Evolutionary conservation across 2,113 vertebrate species (phyloP).

Genomic region (Pangasianodon hypophthalmus): DNA sequence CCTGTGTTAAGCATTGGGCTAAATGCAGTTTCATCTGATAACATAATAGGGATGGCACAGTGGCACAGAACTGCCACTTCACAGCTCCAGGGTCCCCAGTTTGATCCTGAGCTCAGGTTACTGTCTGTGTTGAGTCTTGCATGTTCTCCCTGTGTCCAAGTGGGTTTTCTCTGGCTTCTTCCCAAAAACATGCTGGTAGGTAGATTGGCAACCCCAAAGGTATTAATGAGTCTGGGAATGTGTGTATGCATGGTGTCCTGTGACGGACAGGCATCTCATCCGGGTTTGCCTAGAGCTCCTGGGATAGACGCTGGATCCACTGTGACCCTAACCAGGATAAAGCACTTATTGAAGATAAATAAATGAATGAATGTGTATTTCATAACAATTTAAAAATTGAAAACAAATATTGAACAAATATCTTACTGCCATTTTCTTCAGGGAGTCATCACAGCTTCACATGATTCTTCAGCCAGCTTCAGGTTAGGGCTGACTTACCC

Average conservation of each 20-base stretch:
- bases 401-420: neutral
- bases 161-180: neutral
- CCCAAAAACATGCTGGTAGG: neutral
- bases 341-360: neutral
- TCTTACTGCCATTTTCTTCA: neutral
- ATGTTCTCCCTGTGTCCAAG: neutral
- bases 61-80: neutral
- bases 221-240: neutral
- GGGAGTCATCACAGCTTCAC: neutral
- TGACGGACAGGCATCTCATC: neutral
- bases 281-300: neutral
- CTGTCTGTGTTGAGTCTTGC: neutral
- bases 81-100: neutral
- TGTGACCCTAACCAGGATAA: neutral
- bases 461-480: slow-evolving; percentile 18
- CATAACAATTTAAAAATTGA: neutral
- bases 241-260: neutral
- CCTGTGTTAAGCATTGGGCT: neutral
- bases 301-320: neutral
- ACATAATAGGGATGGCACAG: neutral
- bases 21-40: neutral
- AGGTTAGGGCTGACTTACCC: slow-evolving; percentile 25
- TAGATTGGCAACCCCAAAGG: neutral
- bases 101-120: neutral
- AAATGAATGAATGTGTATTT: neutral